Conservation (phyloP, 92 coral and sea anemone species). For the Parazoanthus darwini region DNA sequence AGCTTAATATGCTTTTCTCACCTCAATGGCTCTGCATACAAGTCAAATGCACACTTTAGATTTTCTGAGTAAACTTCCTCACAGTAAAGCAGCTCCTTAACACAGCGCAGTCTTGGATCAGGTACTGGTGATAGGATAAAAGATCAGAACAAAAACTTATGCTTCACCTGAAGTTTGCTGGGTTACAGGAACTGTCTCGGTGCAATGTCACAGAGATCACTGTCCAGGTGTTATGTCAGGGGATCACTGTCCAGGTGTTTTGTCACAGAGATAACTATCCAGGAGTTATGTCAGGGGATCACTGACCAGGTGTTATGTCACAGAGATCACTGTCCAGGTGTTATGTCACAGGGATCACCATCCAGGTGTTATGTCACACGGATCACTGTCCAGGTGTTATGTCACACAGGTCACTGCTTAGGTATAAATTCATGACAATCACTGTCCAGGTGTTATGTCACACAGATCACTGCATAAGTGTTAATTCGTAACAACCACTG, state of each 20-base stretch:
- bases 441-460: too few relatives aligned
- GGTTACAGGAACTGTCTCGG: neutral
- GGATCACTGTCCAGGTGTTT: neutral
- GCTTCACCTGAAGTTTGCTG: neutral
- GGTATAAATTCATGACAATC: too few relatives aligned
- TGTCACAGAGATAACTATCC: neutral
- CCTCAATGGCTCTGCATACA: constrained; percentile 88
- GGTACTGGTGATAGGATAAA: constrained; percentile 56
- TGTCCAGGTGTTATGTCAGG: too few relatives aligned
- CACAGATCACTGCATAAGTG: too few relatives aligned
- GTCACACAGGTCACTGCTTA: too few relatives aligned
- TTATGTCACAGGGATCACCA: neutral
- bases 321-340: constrained; percentile 21
- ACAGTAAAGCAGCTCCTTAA: constrained; percentile 73
- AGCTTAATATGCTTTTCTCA: constrained; percentile 16
- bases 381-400: too few relatives aligned
- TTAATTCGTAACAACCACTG: neutral
- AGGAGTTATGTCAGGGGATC: neutral
- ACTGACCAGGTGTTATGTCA: neutral
- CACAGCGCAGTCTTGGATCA: constrained; percentile 85
- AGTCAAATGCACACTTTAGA: constrained; percentile 76
- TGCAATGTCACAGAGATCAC: neutral
- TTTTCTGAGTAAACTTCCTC: constrained; percentile 78
- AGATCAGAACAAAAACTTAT: neutral
- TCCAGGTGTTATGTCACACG: neutral